These are phyloP conservation scores for Monarcha castaneiventris DNA, from an alignment of 2,113 vertebrate species.

Conservation along the genomic window DNA sequence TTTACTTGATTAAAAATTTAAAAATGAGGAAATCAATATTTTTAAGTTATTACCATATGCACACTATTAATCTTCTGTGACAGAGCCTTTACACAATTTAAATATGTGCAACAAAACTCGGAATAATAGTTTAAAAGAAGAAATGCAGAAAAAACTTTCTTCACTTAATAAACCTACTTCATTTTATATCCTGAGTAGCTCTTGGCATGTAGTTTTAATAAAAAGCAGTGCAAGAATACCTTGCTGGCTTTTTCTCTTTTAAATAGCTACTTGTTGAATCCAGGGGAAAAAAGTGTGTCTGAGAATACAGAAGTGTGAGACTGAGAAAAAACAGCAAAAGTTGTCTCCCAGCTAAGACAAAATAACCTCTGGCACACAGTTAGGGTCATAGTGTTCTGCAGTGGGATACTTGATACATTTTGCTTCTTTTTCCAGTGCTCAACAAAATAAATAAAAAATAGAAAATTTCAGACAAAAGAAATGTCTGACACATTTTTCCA, in stretches of 20 bases:
- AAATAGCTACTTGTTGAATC: neutral
- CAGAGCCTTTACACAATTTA: neutral
- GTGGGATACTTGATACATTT: neutral
- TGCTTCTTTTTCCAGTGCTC: neutral
- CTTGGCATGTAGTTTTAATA: neutral
- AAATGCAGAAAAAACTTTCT: neutral
- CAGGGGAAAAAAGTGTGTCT: neutral
- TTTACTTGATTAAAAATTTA: neutral
- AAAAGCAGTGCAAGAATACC: neutral
- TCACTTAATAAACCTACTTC: neutral
- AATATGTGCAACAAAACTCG: neutral
- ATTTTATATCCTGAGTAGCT: neutral
- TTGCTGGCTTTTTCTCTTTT: neutral
- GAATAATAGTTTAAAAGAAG: neutral
- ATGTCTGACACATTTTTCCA: neutral
- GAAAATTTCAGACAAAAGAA: neutral
- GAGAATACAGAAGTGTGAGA: neutral
- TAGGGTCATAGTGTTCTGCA: neutral
- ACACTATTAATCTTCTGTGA: neutral
- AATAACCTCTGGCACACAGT: neutral
- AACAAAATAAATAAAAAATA: neutral
- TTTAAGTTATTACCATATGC: neutral
- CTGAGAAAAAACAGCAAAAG: neutral
- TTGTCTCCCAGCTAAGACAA: neutral
- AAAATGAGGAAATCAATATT: neutral